Evolutionary conservation across 2,113 vertebrate genomes (phyloP), one percentile per base, ranked within the genome.

Genomic region (Okapia johnstoni): DNA sequence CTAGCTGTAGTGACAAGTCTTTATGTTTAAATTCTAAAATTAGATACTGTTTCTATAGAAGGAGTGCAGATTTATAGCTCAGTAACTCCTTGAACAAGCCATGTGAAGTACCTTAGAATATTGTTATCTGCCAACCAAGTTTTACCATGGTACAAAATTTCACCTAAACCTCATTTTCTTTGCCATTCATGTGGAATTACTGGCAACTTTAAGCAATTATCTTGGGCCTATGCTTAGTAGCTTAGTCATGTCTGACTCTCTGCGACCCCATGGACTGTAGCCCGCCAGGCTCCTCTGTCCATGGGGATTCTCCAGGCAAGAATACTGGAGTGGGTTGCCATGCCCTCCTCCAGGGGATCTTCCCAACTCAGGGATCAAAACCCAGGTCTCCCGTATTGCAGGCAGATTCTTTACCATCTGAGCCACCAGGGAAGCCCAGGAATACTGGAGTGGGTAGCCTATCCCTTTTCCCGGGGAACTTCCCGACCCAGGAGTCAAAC

Each of bases 21-120:
- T 90, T 57, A 14, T 80, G 21, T 48, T 94, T 70, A 80, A 93
- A 43, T 66, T 95, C 85, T 61, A 76, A 95, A 96, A 54, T 55
- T 81, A 77, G 66, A 94, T 73, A 92, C 58, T 9, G 1, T 90
- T 90, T 77, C 57, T 83, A 30, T 85, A 61, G 48, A 52, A 88
- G 61, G 11, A 52, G 17, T 93, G 2, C 9, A 81, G 48, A 33
- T 26, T 86, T 58, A 70, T 2, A 83, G 43, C 76, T 61, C 36
- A 57, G 2, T 55, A 84, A 50, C 52, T 61, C 90, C 80, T 55
- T 4, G 17, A 80, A 40, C 79, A 81, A 83, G 57, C 33, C 17
- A 57, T 10, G 10, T 87, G 43, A 89, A 77, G 57, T 93, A 33
- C 30, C 19, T 19, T 30, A 36, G 46, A 48, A 90, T 91, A 80